phyloP scores from a whole-genome alignment of 1,140 invertebrate genomes.

The Achatina immaculata region DNA sequence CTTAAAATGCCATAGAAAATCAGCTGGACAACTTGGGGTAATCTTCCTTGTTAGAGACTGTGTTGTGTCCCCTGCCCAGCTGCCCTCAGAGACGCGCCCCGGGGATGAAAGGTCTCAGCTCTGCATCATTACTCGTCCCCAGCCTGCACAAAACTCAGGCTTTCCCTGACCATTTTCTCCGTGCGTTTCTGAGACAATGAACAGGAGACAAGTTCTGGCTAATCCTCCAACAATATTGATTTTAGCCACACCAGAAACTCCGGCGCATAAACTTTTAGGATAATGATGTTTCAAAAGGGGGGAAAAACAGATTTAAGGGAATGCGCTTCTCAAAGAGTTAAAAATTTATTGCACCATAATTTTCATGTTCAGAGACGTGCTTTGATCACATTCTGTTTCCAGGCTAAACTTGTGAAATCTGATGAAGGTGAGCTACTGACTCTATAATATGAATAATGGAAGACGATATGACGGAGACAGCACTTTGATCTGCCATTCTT shows the following conservation, averaged over 20 bases:
- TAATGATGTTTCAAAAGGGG: conserved; percentile 10
- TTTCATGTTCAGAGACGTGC: too few relatives aligned
- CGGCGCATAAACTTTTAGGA: neutral
- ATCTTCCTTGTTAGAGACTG: conserved; percentile 11
- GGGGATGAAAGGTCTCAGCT: conserved; percentile 8
- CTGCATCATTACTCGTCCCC: conserved; percentile 1
- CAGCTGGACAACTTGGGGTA: neutral
- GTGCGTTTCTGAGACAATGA: neutral
- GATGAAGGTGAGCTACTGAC: too few relatives aligned
- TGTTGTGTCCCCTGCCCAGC: neutral
- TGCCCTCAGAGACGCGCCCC: neutral
- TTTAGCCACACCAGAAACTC: neutral
- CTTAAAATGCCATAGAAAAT: too few relatives aligned
- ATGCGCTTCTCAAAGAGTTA: too few relatives aligned
- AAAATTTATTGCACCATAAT: too few relatives aligned
- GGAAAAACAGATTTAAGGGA: too few relatives aligned
- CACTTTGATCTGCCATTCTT: too few relatives aligned
- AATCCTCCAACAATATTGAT: neutral
- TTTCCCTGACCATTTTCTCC: neutral
- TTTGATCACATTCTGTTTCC: too few relatives aligned
- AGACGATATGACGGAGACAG: too few relatives aligned
- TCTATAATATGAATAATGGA: too few relatives aligned
- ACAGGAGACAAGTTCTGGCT: neutral
- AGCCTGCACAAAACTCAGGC: neutral
- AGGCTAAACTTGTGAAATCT: too few relatives aligned